Evolutionary conservation across 2,797 vertebrate species (phyloP).

Genomic region (Hydrocynus forskahlii): DNA sequence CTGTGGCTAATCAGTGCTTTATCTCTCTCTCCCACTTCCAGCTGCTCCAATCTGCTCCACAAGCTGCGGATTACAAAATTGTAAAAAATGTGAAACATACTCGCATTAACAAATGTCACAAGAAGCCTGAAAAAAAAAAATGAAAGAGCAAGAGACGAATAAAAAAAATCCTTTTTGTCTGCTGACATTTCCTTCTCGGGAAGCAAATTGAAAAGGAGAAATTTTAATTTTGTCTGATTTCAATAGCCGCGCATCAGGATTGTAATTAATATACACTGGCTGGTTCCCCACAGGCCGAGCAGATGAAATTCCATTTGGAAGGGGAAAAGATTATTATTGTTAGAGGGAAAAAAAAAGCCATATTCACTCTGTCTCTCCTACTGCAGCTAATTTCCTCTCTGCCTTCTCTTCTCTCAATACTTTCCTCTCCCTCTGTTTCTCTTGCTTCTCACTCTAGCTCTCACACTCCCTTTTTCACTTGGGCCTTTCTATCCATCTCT

Average conservation of each 20-base stretch:
- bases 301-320: constrained; percentile 50
- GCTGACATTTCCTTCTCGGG: constrained; percentile 59
- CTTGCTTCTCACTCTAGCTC: constrained; percentile 3
- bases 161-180: constrained; percentile 50
- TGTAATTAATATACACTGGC: constrained; percentile 56
- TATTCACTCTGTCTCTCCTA: constrained; percentile 32
- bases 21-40: constrained; percentile 54
- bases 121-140: constrained; percentile 22
- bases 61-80: constrained; percentile 47
- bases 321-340: constrained; percentile 54
- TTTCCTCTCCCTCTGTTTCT: neutral
- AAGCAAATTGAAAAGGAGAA: constrained; percentile 60
- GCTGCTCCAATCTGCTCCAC: constrained; percentile 54
- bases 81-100: constrained; percentile 53
- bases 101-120: constrained; percentile 55
- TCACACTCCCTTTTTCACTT: too few species aligned
- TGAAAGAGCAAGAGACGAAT: constrained; percentile 22
- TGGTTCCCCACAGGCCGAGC: constrained; percentile 43
- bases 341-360: constrained; percentile 14
- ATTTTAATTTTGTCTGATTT: constrained; percentile 63
- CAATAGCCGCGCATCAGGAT: constrained; percentile 50
- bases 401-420: too few species aligned
- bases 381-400: constrained; percentile 23
- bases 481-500: too few species aligned
- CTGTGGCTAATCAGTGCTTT: constrained; percentile 58